Base-by-base conservation (phyloP, 2,113 vertebrate species). In the Arothron firmamentum region DNA sequence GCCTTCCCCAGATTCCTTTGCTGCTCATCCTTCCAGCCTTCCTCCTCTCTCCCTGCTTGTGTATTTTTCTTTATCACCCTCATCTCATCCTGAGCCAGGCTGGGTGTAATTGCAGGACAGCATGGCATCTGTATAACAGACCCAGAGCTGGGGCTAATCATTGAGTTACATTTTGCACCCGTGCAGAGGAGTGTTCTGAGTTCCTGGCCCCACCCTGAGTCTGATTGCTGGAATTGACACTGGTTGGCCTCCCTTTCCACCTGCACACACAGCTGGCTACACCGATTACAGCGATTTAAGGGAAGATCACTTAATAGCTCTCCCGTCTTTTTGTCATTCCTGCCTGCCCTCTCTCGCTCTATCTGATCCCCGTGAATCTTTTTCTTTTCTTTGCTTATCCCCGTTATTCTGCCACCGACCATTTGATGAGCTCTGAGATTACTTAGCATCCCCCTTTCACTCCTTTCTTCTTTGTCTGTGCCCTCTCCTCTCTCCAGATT, bases 221-320 rank as follows among this genome's bases (percentile, higher is more conserved):
- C 78, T 80, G 85, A 86, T 86, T 85, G 87, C 78, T 74, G 82
- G 80, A 77, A 72, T 82, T 78, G 84, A 85, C 76, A 76, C 60
- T 19, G 73, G 59, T 67, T 68, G 78, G 81, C 70, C 74, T 80
- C 77, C 79, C 59, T 67, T 56, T 81, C 74, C 82, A 84, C 84
- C 85, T 80, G 82, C 77, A 78, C 53, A 85, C 87, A 85, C 85
- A 88, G 83, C 85, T 88, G 85, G 74, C 77, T 81, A 67, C 84
- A 85, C 25, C 75, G 84, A 86, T 86, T 82, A 88, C 75, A 86
- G 54, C 69, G 61, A 80, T 84, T 80, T 78, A 75, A 58, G 1
- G 82, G 72, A 86, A 84, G 82, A 86, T 82, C 76, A 78, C 85
- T 87, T 85, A 86, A 88, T 87, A 77, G 87, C 79, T 61, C 61